Percentiles rank a stretch among this genome's conserved stretches.
These are phyloP conservation scores for Gobionotothen gibberifrons DNA, from an alignment of 2,797 vertebrate species.

Conservation along the genomic window DNA sequence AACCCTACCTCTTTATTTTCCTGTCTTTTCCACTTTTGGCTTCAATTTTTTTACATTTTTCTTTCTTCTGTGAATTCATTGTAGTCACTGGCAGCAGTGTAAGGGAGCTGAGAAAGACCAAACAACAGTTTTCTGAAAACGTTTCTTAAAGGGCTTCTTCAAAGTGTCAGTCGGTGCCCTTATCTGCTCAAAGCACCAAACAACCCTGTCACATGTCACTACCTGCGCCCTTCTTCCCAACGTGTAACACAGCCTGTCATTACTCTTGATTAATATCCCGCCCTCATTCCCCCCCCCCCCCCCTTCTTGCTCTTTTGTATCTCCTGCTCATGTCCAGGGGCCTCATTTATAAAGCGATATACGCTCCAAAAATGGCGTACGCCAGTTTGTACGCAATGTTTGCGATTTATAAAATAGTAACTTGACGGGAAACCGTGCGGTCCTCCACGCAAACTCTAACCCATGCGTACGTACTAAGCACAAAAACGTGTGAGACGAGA, in stretches of 20 bases:
- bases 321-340: constrained; percentile 25
- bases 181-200: constrained; percentile 40
- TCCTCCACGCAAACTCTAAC: no score
- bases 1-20: constrained; percentile 23
- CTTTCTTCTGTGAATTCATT: constrained; percentile 15
- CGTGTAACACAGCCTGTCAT: constrained; percentile 34
- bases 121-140: constrained; percentile 28
- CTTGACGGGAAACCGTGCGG: no score
- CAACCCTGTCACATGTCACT: constrained; percentile 32
- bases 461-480: no score
- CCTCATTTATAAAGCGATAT: no score
- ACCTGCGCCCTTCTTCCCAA: constrained; percentile 2
- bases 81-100: constrained; percentile 45
- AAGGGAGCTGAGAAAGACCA: constrained; percentile 55
- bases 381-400: no score
- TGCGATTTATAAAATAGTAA: no score
- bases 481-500: no score
- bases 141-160: constrained; percentile 44
- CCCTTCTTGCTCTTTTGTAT: constrained; percentile 6
- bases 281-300: neutral
- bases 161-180: constrained; percentile 32
- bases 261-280: neutral
- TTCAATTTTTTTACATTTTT: constrained; percentile 18
- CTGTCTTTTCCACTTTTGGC: neutral
- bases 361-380: no score